A percentile compares a stretch with the other conserved stretches of the same genome.
Evolutionary conservation across 2,113 vertebrate species (phyloP).

Genomic region (Vulpes ferrilata): DNA sequence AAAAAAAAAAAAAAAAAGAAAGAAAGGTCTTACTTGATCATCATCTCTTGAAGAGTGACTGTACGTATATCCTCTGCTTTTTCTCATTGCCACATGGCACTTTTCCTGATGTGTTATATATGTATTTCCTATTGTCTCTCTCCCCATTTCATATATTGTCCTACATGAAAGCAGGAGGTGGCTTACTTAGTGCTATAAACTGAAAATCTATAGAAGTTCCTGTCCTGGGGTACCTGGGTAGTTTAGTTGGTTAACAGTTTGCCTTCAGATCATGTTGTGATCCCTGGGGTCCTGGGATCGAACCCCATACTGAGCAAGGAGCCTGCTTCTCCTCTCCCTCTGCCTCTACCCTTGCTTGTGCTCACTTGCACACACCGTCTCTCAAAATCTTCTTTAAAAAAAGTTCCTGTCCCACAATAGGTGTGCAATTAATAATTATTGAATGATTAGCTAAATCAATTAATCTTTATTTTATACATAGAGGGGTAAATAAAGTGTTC

Average conservation of each 20-base stretch:
- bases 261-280: too few species aligned
- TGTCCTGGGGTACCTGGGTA: neutral
- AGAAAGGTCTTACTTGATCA: neutral
- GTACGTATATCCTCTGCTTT: accelerated
- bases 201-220: neutral
- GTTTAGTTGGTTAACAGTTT: too few species aligned
- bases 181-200: neutral
- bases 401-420: neutral
- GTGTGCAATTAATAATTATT: neutral
- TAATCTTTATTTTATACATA: neutral
- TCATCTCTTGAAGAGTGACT: neutral
- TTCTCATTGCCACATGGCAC: neutral
- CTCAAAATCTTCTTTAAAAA: too few species aligned
- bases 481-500: neutral
- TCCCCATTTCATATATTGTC: too few species aligned
- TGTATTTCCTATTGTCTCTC: accelerated
- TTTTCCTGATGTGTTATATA: too few species aligned
- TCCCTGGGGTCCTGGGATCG: too few species aligned
- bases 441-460: neutral
- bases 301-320: too few species aligned
- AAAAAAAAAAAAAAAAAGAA: too few species aligned
- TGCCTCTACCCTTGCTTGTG: too few species aligned
- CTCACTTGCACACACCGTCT: too few species aligned
- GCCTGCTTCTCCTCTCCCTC: too few species aligned
- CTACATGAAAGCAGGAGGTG: neutral